Base-by-base conservation (phyloP, 2,797 vertebrate species). In the Scolopax bukidnonensis region DNA sequence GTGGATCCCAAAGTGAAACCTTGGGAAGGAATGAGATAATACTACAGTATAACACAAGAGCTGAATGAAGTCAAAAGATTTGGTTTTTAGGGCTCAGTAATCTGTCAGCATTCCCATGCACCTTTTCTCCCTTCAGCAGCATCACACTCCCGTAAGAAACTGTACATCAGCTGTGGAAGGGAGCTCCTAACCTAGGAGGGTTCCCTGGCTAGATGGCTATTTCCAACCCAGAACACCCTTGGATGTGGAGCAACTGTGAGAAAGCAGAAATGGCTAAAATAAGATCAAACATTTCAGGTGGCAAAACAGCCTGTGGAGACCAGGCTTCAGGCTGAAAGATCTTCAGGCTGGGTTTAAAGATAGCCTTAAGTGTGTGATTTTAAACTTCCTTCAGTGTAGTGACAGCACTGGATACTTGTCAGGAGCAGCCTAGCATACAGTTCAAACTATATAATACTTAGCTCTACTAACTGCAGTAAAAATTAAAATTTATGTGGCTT, bases 111-210 rank as follows among this genome's bases (percentile, higher is more conserved):
- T 2, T 38, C 16, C 40, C 6, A 1, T 23, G 12, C 11, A 41
- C 10, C 12, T 68, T 56, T 70, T 16, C 60, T 91, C 25, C 4
- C 40, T 61, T 43, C 45, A 33, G n/a, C 1, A 2, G 20, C 12
- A 54, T n/a, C 28, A 10, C 16, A 9, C 17, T 41, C 11, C 24
- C 48, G 10, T 16, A 17, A 53, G 19, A 53, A 50, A 20, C 3
- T 0, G 4, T 3, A 1, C 6, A 0, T 53, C 45, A 84, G 11
- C 18, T 43, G 7, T 3, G 36, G 23, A 61, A 68, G 20, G 2
- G 1, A 38, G 71, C 80, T 85, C 21, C 36, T 53, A 0, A 79
- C 17, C 28, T n/a, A 12, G 10, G 7, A 84, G 30, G 19, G 11
- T 20, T 7, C 41, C 12, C 54, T 54, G 32, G 47, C 2, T 2